phyloP scores from a whole-genome alignment of 1,140 invertebrate genomes.

The Tetramorium alpestre region DNA sequence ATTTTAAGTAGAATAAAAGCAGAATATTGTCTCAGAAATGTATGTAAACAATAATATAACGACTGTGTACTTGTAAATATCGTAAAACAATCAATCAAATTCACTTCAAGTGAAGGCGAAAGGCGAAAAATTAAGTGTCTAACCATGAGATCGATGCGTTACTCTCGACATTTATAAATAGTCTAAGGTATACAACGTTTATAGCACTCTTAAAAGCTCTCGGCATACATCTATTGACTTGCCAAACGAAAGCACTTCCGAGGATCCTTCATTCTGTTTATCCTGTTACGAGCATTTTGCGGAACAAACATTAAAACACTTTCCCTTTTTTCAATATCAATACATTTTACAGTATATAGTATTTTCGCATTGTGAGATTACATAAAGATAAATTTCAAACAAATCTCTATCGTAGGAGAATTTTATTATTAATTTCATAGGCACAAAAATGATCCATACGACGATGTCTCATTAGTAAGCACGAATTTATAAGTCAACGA shows the following conservation, averaged over 20 bases:
- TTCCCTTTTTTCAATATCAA: not conserved
- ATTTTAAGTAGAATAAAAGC: not conserved
- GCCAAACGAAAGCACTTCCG: conserved; percentile 23
- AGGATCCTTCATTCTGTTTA: conserved; percentile 34
- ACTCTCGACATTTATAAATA: conserved; percentile 56
- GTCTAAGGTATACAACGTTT: conserved; percentile 47
- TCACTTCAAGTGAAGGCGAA: conserved; percentile 4
- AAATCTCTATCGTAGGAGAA: not conserved
- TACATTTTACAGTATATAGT: not conserved
- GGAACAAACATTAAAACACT: conserved; percentile 2
- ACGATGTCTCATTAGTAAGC: not conserved
- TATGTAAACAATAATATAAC: not conserved
- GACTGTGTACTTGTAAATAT: conserved; percentile 14
- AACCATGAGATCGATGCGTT: conserved; percentile 46
- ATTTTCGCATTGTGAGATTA: not conserved
- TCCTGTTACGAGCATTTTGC: not conserved
- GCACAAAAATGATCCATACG: not conserved
- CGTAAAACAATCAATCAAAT: conserved; percentile 37
- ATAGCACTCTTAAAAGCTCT: conserved; percentile 47
- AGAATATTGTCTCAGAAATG: not conserved
- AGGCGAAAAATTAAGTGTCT: conserved; percentile 59
- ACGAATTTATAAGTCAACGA: not conserved
- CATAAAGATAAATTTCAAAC: not conserved
- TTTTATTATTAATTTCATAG: conserved; percentile 14
- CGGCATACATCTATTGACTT: conserved; percentile 51